phyloP scores from a whole-genome alignment of 2,113 vertebrate genomes.

The Nothoprocta perdicaria region DNA sequence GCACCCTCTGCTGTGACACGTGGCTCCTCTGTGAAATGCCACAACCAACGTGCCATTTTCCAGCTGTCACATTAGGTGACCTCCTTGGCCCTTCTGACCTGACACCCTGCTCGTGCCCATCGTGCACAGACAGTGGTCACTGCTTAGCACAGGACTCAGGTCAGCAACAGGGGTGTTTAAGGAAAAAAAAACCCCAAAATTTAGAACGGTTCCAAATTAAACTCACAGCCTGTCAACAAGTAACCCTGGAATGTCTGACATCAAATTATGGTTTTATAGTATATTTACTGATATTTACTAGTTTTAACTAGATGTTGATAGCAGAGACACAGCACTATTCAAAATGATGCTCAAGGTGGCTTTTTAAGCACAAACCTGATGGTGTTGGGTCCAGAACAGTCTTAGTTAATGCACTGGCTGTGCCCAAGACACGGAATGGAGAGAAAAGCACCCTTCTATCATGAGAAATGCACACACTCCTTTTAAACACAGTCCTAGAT shows the following conservation, averaged over 20 bases:
- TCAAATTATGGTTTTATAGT: rapidly evolving
- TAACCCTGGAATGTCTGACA: too few species aligned
- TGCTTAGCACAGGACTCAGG: not conserved
- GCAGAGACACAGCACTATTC: not conserved
- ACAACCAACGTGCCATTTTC: not conserved
- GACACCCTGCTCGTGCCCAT: not conserved
- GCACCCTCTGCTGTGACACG: rapidly evolving
- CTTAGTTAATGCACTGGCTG: not conserved
- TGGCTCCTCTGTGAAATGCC: not conserved
- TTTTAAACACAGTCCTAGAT: not conserved
- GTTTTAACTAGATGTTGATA: not conserved
- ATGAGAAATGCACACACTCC: not conserved
- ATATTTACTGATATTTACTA: not conserved
- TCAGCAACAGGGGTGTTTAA: rapidly evolving
- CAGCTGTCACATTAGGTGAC: rapidly evolving
- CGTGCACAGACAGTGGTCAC: rapidly evolving
- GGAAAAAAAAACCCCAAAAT: not conserved
- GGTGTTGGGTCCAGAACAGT: not conserved
- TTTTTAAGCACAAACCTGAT: not conserved
- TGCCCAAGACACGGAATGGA: too few species aligned
- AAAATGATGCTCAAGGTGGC: not conserved
- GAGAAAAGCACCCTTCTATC: not conserved
- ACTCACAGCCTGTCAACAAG: rapidly evolving
- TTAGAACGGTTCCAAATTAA: not conserved
- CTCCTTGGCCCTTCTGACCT: not conserved